Percentiles rank a stretch among this genome's conserved stretches.
These are phyloP conservation scores for Cerastis leucographa DNA, from an alignment of 2,888 invertebrate species.

Conservation along the genomic window DNA sequence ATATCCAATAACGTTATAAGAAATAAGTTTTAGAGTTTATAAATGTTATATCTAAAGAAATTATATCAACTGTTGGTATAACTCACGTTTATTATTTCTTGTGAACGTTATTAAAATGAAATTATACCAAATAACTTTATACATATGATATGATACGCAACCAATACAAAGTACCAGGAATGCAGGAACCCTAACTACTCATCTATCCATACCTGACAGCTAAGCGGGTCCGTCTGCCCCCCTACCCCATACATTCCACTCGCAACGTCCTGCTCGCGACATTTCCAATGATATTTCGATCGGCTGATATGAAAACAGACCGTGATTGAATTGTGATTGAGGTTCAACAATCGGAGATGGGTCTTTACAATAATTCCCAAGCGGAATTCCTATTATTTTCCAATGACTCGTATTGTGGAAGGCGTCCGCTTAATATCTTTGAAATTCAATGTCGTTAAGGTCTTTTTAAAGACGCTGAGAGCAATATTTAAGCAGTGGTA, in stretches of 20 bases:
- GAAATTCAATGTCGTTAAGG: slow-evolving; percentile 25
- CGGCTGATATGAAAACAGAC: slow-evolving; percentile 81
- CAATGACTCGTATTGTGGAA: slow-evolving; percentile 53
- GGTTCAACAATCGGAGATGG: slow-evolving; percentile 69
- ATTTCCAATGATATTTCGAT: slow-evolving; percentile 82
- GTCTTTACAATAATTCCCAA: slow-evolving; percentile 64
- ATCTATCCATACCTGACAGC: background rate
- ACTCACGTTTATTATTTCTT: no score
- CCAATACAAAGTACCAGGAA: background rate
- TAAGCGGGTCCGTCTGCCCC: slow-evolving; percentile 3
- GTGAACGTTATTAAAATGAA: no score
- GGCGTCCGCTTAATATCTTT: slow-evolving; percentile 33
- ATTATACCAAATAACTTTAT: no score
- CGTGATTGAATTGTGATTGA: slow-evolving; percentile 83
- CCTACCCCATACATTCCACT: slow-evolving; percentile 41
- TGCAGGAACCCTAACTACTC: background rate
- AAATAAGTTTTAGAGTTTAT: no score
- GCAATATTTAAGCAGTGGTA: background rate
- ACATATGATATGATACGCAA: no score
- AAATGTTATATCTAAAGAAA: no score
- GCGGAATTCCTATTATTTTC: slow-evolving; percentile 64
- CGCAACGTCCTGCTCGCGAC: slow-evolving; percentile 76
- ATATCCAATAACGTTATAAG: no score
- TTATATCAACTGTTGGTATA: no score
- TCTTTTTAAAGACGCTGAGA: background rate